Percentiles rank a stretch among this genome's conserved stretches.
These are phyloP conservation scores for Octomys mimax DNA, from an alignment of 2,797 vertebrate genomes.

Conservation along the genomic window DNA sequence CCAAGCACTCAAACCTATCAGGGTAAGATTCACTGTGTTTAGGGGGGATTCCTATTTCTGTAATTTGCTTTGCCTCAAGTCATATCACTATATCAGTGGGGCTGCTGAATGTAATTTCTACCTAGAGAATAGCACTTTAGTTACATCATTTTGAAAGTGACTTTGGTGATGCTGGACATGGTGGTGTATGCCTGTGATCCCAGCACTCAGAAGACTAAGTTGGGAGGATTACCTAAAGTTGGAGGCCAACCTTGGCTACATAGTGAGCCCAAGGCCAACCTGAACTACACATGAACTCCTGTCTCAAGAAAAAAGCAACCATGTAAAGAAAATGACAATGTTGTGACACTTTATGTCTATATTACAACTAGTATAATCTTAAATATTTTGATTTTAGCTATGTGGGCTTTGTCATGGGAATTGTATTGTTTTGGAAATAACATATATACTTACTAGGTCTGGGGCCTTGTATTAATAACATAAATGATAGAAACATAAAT, in stretches of 20 bases:
- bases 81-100: neutral
- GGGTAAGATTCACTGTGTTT: slow-evolving; percentile 88
- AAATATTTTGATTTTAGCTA: neutral
- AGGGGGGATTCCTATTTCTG: neutral
- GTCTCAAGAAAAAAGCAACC: neutral
- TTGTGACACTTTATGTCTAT: neutral
- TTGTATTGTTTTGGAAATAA: slow-evolving; percentile 17
- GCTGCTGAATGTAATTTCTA: slow-evolving; percentile 21
- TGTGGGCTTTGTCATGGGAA: neutral
- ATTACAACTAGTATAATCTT: neutral
- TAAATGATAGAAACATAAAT: slow-evolving; percentile 40
- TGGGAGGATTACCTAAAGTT: neutral
- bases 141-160: neutral
- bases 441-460: neutral
- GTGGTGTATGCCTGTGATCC: neutral
- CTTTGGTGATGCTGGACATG: neutral
- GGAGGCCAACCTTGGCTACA: neutral
- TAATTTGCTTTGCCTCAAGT: neutral
- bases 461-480: slow-evolving; percentile 33
- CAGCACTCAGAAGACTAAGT: neutral
- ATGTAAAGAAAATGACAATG: neutral
- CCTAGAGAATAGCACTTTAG: neutral
- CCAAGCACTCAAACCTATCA: slow-evolving; percentile 96
- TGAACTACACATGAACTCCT: neutral
- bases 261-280: neutral